These are phyloP conservation scores for Hydractinia symbiolongicarpus DNA, from an alignment of 30 jellyfish, hydroid and myxozoan species.

Conservation along the genomic window DNA sequence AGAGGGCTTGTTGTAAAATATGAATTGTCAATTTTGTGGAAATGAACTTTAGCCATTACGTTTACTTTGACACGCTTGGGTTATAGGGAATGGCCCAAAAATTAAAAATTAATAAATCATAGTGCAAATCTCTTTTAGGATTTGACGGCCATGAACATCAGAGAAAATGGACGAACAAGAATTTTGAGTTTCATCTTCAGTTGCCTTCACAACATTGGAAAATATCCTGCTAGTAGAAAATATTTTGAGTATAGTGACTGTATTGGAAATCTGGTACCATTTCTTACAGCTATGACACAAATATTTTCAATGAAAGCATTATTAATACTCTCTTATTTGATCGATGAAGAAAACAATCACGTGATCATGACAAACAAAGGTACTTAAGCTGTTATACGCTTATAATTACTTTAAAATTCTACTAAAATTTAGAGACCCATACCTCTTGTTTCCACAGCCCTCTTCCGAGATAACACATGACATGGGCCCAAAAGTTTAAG, in stretches of 20 bases:
- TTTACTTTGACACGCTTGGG: no score
- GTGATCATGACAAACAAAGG: constrained; percentile 51
- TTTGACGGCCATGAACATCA: neutral
- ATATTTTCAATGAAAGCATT: constrained; percentile 12
- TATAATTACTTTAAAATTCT: neutral
- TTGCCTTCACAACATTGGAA: constrained; percentile 14
- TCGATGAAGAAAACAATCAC: constrained; percentile 53
- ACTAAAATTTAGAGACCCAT: neutral
- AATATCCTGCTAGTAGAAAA: neutral
- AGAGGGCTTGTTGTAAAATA: no score
- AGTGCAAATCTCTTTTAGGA: neutral
- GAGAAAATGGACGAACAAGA: neutral
- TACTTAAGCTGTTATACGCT: neutral
- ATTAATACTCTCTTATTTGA: constrained; percentile 53
- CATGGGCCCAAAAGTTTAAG: neutral
- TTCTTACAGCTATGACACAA: neutral
- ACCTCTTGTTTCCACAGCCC: neutral
- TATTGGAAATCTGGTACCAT: constrained; percentile 15
- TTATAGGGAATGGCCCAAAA: no score
- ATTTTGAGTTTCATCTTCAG: constrained; percentile 1
- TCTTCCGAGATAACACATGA: neutral
- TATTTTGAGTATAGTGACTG: neutral
- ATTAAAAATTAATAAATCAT: no score
- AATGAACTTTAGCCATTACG: no score
- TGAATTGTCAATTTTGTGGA: no score